Base-by-base conservation (phyloP, 2,888 invertebrate species). In the Torymus auratus region DNA sequence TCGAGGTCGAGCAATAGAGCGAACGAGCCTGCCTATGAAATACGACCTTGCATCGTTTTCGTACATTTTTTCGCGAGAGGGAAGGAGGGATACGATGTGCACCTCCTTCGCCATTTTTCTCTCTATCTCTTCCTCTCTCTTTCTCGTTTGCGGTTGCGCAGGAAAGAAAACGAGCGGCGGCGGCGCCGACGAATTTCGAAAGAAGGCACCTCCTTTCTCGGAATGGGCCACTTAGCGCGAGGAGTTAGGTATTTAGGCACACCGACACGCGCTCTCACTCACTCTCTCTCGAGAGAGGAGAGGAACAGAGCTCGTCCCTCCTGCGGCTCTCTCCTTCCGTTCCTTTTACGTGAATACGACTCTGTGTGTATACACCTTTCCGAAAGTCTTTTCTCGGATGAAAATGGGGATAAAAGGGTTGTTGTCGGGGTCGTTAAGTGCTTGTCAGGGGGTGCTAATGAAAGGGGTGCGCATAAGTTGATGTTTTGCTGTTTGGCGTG, bases 171-270 rank as follows among this genome's bases (percentile, higher is more conserved):
- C 65, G 67, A 78, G 61, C 80, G 20, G 75, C 80, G 20, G 75
- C 15, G 61, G 84, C 84, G 82, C 81, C 83, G 81, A 76, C 82
- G 84, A 78, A 84, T 84, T 85, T 86, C 86, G 86, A 87, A 87
- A 86, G 86, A 84, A 80, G 83, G 84, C 83, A 86, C 84, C 85
- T 84, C 82, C 70, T 83, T 83, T 84, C 84, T 85, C 73, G 81
- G 84, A 84, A 85, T 58, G 75, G 65, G 81, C 83, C 81, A 80
- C 83, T 81, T 82, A 82, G 79, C 75, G 56, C 75, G 76, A 78
- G 73, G 78, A 81, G 81, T 81, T 73, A 73, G 81, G 81, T 81
- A 78, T 81, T 81, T 81, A 81, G 82, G 78, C 73, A 60, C 67
- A 64, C 78, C 74, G 79, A 78, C 82, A 72, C 78, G 81, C 81